phyloP scores from a whole-genome alignment of 2,888 invertebrate genomes.

The Vesta saturnalis region DNA sequence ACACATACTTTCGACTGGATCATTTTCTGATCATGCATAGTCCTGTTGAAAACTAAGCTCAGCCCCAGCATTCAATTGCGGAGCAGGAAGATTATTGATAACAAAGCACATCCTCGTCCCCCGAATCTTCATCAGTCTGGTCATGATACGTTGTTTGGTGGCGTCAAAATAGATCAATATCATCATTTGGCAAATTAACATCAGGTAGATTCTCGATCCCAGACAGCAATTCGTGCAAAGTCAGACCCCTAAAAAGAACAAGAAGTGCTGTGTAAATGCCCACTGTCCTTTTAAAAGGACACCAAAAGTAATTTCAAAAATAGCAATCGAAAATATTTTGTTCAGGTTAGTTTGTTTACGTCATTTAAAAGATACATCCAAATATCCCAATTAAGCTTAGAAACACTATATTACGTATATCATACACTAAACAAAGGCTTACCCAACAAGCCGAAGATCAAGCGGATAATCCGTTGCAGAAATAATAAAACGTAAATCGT shows the following conservation, averaged over 20 bases:
- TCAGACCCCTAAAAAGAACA: no score
- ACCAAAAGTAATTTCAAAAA: neutral
- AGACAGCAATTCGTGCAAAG: neutral
- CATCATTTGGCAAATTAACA: no score
- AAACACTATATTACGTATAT: neutral
- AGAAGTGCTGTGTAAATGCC: no score
- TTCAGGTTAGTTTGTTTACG: neutral
- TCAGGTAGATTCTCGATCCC: neutral
- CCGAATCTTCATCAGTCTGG: neutral
- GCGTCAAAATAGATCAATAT: neutral
- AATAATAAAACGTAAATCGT: neutral
- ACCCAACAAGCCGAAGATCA: neutral
- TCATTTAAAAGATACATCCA: neutral
- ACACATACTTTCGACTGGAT: neutral
- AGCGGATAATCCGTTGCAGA: neutral
- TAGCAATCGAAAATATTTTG: neutral
- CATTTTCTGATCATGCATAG: neutral
- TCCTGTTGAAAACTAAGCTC: neutral
- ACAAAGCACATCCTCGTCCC: neutral
- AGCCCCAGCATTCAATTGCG: neutral
- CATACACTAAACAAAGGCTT: neutral
- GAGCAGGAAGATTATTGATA: neutral
- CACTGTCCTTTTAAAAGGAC: no score
- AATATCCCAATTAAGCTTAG: neutral
- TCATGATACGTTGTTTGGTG: neutral